Conservation (phyloP, 1,140 invertebrate species). For the Trypoxylus dichotomus region DNA sequence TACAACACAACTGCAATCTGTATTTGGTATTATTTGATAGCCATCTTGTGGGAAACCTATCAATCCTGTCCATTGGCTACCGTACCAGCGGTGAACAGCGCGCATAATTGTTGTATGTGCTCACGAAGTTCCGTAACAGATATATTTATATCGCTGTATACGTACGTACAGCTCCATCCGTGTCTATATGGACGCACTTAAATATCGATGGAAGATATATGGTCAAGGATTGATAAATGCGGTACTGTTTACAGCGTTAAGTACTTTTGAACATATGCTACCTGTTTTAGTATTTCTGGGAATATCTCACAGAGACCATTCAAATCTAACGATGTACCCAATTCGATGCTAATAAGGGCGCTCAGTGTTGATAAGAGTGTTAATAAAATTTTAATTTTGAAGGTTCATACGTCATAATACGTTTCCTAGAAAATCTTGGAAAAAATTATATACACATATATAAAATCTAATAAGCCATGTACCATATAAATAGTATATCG, state of each 20-base stretch:
- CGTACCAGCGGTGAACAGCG: not conserved
- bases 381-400: too few relatives aligned
- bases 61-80: conserved; percentile 35
- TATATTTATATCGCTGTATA: not conserved
- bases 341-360: too few relatives aligned
- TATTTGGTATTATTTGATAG: conserved; percentile 48
- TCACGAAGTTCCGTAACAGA: not conserved
- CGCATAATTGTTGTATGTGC: conserved; percentile 16
- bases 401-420: too few relatives aligned
- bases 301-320: not conserved
- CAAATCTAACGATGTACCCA: too few relatives aligned
- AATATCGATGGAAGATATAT: not conserved
- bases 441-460: too few relatives aligned
- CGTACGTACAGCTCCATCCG: not conserved
- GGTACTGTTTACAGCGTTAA: not conserved
- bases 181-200: not conserved
- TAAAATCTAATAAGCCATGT: too few relatives aligned
- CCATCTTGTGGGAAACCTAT: conserved; percentile 46
- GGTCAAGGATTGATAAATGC: conserved; percentile 16
- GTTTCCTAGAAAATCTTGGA: too few relatives aligned
- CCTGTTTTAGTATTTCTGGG: not conserved
- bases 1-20: conserved; percentile 34
- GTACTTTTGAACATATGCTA: not conserved
- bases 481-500: too few relatives aligned
- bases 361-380: too few relatives aligned